These are phyloP conservation scores for Labeo catla DNA, from an alignment of 2,113 vertebrate species.

Conservation along the genomic window DNA sequence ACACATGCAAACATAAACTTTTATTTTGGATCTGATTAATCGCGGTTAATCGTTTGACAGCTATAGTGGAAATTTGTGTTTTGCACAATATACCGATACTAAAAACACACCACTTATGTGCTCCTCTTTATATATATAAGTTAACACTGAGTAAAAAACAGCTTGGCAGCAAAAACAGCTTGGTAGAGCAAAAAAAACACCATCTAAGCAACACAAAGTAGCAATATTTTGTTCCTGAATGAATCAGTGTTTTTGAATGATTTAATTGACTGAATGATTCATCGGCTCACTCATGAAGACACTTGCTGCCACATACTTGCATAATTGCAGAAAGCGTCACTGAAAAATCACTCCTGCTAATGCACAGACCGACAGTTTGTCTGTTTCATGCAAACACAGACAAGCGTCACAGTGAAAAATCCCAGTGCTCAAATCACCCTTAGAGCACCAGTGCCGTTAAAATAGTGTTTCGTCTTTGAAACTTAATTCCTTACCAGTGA, in stretches of 20 bases:
- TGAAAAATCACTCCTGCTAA: not conserved
- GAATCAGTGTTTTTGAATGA: not conserved
- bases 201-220: not conserved
- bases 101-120: too few species aligned
- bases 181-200: too few species aligned
- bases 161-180: too few species aligned
- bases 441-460: not conserved
- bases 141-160: too few species aligned
- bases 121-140: too few species aligned
- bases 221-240: not conserved
- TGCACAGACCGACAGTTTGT: not conserved
- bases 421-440: not conserved
- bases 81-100: too few species aligned
- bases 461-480: not conserved
- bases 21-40: too few species aligned
- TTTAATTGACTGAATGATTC: not conserved
- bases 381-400: not conserved
- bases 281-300: not conserved
- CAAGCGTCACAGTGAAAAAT: not conserved
- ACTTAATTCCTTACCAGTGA: not conserved
- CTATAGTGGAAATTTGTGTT: too few species aligned
- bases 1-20: too few species aligned
- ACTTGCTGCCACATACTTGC: not conserved
- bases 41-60: too few species aligned
- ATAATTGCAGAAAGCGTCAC: not conserved